Evolutionary conservation across 2,113 vertebrate genomes (phyloP), one percentile per base, ranked within the genome.

Genomic region (Dendropsophus ebraccatus): DNA sequence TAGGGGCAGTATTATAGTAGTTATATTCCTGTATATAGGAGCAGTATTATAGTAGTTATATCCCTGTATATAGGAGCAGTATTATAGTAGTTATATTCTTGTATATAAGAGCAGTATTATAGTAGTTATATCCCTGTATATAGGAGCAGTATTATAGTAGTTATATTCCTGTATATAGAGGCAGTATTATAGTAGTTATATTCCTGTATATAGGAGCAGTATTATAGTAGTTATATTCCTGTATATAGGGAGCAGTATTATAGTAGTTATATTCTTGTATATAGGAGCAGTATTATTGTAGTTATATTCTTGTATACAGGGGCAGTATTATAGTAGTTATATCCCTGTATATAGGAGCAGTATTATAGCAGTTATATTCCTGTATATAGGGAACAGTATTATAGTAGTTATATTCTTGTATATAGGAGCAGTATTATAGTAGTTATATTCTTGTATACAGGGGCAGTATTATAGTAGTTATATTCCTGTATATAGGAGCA

Each of bases 181-280:
- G 58, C 58, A 62, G 58, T 62, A 62, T 62, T 62, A 62, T 62
- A 62, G 58, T 62, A 62, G 58, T 62, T 62, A 62, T 62, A 62
- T 62, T 62, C 58, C 13, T 62, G 58, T 62, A 62, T 23, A 25
- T 62, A 62, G 58, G 58, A 13, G 56, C 56, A 58, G 56, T 58
- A 58, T 58, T 58, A 58, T 58, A 58, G 56, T 58, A 58, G 56
- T 58, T n/a, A n/a, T 58, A 58, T 58, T 58, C 56, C 1, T 58
- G 56, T 58, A 58, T 19, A 58, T 58, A 58, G 56, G n/a, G 56
- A n/a, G 56, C 56, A 58, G 56, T 41, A 41, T 41, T 41, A 41
- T 41, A 41, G 41, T 41, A 41, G 41, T 41, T 41, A 41, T 41
- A 41, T 41, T 41, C 41, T 41, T 65, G n/a, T 65, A 65, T 19